Evolutionary conservation across 2,113 vertebrate species (phyloP), one percentile per base, ranked within the genome.

Genomic region (Elgaria multicarinata): DNA sequence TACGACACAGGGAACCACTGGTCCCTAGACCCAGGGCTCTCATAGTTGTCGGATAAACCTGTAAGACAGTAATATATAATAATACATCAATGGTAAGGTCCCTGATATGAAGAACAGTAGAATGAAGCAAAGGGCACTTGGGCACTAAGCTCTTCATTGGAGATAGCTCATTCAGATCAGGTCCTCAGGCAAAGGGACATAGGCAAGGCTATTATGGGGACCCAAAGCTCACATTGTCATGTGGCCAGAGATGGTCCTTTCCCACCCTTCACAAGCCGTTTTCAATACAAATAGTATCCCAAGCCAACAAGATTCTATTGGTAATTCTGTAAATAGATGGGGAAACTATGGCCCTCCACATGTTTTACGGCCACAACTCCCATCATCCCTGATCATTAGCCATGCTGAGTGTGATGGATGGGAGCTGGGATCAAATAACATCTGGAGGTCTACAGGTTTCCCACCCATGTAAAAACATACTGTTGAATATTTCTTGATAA

Each of bases 31-130:
- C 99, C 74, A 99, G 87, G 0, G 98, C 98, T 1, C 98, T 95
- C 76, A 98, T 98, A 1, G 95, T 95, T 0, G 99, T 99, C 4
- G 99, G 99, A 90, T 99, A 99, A 77, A 99, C 99, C 99, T 99
- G 72, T 39, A 89, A 75, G 3, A 7, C 72, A 93, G 42, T 85
- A 74, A 42, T 88, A 77, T 84, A 0, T 0, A 0, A 0, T 0
- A 0, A 18, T 77, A 92, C 91, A 91, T 16, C 69, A 20, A 16
- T 62, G 36, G 16, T 4, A 26, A 0, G 28, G 2, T 2, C 3
- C 9, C 62, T 87, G 31, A n/a, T 1, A 79, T 89, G 22, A 13
- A 75, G 82, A 39, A 31, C 22, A 46, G 18, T 44, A 66, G 39
- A 4, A 3, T 64, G 28, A 76, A 75, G 42, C 20, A 44, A 39